phyloP scores from a whole-genome alignment of 2,113 vertebrate genomes.

The Callipepla squamata region DNA sequence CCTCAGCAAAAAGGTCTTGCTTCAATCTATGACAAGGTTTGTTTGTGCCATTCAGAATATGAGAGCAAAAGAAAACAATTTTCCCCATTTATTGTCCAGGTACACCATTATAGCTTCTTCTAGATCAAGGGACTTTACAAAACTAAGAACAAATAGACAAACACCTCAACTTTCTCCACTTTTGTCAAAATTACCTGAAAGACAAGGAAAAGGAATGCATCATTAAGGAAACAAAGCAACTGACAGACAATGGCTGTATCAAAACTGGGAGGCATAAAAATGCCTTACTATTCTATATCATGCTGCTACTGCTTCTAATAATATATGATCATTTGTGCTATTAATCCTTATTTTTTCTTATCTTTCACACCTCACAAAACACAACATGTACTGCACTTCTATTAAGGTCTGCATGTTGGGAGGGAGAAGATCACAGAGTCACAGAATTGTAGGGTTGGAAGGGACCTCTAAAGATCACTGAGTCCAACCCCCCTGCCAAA shows the following conservation, averaged over 20 bases:
- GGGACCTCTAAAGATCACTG: no score
- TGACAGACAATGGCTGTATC: neutral
- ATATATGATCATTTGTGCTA: fast-evolving
- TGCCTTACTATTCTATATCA: fast-evolving
- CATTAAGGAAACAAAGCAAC: neutral
- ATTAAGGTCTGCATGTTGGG: fast-evolving
- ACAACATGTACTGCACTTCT: fast-evolving
- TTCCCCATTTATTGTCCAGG: neutral
- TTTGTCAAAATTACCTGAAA: neutral
- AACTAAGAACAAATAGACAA: neutral
- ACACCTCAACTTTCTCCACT: neutral
- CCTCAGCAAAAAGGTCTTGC: neutral
- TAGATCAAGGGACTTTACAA: neutral
- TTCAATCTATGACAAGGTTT: neutral
- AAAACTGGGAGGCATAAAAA: neutral
- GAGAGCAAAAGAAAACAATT: neutral
- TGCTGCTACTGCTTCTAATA: neutral
- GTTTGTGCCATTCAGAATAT: neutral
- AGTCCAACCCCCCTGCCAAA: no score
- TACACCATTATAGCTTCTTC: neutral
- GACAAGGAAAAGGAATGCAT: neutral
- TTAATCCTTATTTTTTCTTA: fast-evolving
- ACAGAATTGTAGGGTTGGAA: no score
- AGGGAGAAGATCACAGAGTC: no score
- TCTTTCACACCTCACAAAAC: neutral